A percentile compares a stretch with the other conserved stretches of the same genome.
Evolutionary conservation across 2,888 invertebrate species (phyloP).

Genomic region (Psylliodes chrysocephalus): DNA sequence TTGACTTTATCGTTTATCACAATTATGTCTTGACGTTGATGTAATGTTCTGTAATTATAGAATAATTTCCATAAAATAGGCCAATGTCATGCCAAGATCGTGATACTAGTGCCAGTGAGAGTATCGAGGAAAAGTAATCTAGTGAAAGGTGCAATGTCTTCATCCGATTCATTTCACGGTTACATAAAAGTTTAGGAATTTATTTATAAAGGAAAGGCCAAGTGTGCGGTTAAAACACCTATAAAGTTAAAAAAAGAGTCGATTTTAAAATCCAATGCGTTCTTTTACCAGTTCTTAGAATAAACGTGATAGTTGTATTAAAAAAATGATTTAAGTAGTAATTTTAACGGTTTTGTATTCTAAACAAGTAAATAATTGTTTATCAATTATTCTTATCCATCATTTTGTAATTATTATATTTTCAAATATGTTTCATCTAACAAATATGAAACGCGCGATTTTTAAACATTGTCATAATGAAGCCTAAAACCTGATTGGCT

Average conservation of each 20-base stretch:
- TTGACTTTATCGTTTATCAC: no score
- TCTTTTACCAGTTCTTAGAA: not conserved
- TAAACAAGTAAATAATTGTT: not conserved
- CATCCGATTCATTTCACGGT: slow-evolving; percentile 13
- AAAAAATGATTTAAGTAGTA: not conserved
- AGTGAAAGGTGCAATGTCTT: slow-evolving; percentile 28
- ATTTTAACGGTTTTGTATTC: not conserved
- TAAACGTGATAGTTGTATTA: not conserved
- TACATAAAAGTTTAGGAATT: slow-evolving; percentile 24
- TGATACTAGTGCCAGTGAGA: slow-evolving; percentile 46
- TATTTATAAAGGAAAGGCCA: slow-evolving; percentile 13
- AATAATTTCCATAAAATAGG: slow-evolving; percentile 50
- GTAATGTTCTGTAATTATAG: slow-evolving; percentile 1
- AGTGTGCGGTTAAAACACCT: slow-evolving; percentile 5
- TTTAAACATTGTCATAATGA: no score
- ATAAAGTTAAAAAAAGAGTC: not conserved
- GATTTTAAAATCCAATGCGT: not conserved
- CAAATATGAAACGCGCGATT: no score
- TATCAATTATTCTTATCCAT: no score
- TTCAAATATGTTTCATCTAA: no score
- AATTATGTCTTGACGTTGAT: no score
- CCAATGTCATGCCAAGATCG: slow-evolving; percentile 54
- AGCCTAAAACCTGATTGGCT: no score
- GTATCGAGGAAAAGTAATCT: slow-evolving; percentile 27
- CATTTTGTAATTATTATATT: no score